Conservation (phyloP, 2,797 vertebrate species). For the Sphenopsis melanotis region DNA sequence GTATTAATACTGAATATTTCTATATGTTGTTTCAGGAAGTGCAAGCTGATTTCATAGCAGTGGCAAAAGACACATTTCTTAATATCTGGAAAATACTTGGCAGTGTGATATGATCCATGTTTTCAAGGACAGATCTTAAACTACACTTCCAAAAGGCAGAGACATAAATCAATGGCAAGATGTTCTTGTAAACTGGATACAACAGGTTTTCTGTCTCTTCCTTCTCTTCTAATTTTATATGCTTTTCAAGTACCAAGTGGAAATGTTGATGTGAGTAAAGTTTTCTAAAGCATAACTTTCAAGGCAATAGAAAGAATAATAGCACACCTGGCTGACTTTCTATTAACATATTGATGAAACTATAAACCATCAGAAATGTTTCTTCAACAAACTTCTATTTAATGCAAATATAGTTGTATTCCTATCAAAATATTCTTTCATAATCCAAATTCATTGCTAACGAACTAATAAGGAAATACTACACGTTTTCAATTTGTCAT, state of each 20-base stretch:
- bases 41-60: not conserved
- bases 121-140: constrained; percentile 55
- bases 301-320: not conserved
- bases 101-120: not conserved
- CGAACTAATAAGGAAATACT: not conserved
- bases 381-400: not conserved
- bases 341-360: constrained; percentile 1
- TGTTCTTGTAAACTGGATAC: constrained; percentile 20
- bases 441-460: not conserved
- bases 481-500: not conserved
- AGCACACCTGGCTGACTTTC: not conserved
- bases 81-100: not conserved
- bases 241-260: not conserved
- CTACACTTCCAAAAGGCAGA: constrained; percentile 19
- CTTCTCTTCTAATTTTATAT: not conserved
- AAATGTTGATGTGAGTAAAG: not conserved
- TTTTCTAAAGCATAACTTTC: not conserved
- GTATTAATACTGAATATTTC: not conserved
- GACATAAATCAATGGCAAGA: constrained; percentile 46
- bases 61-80: not conserved
- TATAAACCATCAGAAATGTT: not conserved
- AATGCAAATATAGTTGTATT: not conserved
- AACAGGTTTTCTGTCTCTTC: not conserved
- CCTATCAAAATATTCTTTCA: not conserved
- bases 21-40: not conserved